phyloP scores from a whole-genome alignment of 1,140 invertebrate genomes.

The Drosophila erecta region DNA sequence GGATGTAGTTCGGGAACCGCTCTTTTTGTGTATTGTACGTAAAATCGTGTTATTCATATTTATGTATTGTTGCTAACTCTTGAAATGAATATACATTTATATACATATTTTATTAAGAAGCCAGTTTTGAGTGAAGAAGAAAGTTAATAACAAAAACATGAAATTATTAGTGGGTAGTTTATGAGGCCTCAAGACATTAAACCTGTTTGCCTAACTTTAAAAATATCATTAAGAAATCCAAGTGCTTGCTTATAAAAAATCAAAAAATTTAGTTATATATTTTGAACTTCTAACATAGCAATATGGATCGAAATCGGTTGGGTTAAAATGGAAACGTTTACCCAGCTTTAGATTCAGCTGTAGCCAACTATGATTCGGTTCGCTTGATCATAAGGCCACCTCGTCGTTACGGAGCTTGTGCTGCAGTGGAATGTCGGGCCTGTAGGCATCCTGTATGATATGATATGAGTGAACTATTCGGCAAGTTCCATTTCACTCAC shows the following conservation, averaged over 20 bases:
- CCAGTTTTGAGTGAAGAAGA: background rate
- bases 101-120: slow-evolving; percentile 29
- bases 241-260: background rate
- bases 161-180: background rate
- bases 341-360: background rate
- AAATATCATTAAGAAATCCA: no score
- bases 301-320: background rate
- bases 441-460: slow-evolving; percentile 41
- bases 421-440: slow-evolving; percentile 57
- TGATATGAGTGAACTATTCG: background rate
- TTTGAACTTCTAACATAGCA: no score
- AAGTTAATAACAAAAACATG: background rate
- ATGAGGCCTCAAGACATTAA: background rate
- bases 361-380: background rate
- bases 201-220: background rate
- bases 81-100: slow-evolving; percentile 42
- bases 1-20: background rate
- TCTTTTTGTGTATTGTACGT: slow-evolving; percentile 12
- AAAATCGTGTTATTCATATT: slow-evolving; percentile 53
- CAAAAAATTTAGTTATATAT: background rate
- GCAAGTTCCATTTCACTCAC: slow-evolving; percentile 9
- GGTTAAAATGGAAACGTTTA: background rate
- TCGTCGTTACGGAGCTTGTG: slow-evolving; percentile 62
- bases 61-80: slow-evolving; percentile 52
- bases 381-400: slow-evolving; percentile 59